phyloP scores from a whole-genome alignment of 2,113 vertebrate species.

The Phaetusa simplex region DNA sequence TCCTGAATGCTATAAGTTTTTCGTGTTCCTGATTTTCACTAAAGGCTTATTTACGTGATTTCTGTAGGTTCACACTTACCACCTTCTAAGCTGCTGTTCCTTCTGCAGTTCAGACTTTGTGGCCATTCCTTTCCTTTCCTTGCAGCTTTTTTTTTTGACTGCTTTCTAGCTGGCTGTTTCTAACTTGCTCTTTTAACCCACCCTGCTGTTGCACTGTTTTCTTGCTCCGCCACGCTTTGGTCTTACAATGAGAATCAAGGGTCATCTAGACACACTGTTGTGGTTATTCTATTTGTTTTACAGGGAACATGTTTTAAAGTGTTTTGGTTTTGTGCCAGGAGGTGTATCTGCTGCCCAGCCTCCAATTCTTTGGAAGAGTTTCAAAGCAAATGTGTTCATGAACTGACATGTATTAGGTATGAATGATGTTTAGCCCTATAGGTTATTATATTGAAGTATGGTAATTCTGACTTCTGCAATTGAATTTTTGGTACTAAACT shows the following conservation, averaged over 20 bases:
- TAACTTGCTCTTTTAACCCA: neutral
- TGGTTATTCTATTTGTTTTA: slow-evolving; percentile 2
- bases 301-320: neutral
- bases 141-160: neutral
- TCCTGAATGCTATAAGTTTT: neutral
- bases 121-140: neutral
- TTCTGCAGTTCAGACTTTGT: neutral
- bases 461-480: neutral
- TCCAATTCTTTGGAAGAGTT: neutral
- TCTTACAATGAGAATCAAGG: neutral
- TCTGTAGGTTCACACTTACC: neutral
- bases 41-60: neutral
- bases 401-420: neutral
- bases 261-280: neutral
- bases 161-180: neutral
- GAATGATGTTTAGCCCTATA: neutral
- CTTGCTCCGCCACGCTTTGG: neutral
- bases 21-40: neutral
- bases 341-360: neutral
- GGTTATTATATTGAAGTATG: neutral
- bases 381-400: slow-evolving; percentile 13
- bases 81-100: neutral
- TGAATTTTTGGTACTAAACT: neutral
- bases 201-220: neutral
- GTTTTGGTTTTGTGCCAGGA: slow-evolving; percentile 6